Base-by-base conservation (phyloP, 2,113 vertebrate species). In the Lontra canadensis region DNA sequence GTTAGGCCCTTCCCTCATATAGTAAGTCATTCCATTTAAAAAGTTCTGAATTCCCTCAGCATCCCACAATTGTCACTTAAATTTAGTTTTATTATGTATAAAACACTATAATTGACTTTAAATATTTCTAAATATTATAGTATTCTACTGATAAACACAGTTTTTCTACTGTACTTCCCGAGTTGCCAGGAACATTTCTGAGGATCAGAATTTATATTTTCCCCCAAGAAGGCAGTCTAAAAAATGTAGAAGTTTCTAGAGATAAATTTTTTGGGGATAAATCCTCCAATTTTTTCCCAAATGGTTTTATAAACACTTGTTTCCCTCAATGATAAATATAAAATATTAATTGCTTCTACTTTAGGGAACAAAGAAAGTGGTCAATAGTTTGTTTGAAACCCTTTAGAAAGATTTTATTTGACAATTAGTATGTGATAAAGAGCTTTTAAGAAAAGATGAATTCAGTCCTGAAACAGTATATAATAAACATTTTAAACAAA, bases 401-500 rank as follows among this genome's bases (percentile, higher is more conserved):
- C 13, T 93, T n/a, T 61, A 59, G 76, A 96, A 90, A 88, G 5
- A 86, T 82, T 95, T 81, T 15, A 49, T 89, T 92, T 73, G 92
- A 91, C 15, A 96, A 82, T 94, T 94, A 78, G 11, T 73, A 55
- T 73, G 25, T 88, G 4, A 79, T 69, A 85, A 79, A 94, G 36
- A 29, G 20, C 4, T 96, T 93, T 93, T 39, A 90, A 90, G 78
- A 90, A 61, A 95, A 74, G 89, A 80, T 92, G 55, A 89, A 90
- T 96, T 80, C 14, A 92, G 83, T 71, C 49, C 31, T 86, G 47
- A 80, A 91, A 63, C 36, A 92, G 29, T 63, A n/a, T 31, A 1
- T 86, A 78, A 95, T 74, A 92, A 25, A 69, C 14, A 73, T 89
- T 95, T 87, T 83, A 95, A 83, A 67, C 21, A 93, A 91, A 96